These are phyloP conservation scores for Euplexia lucipara DNA, from an alignment of 2,888 invertebrate species.

Conservation along the genomic window DNA sequence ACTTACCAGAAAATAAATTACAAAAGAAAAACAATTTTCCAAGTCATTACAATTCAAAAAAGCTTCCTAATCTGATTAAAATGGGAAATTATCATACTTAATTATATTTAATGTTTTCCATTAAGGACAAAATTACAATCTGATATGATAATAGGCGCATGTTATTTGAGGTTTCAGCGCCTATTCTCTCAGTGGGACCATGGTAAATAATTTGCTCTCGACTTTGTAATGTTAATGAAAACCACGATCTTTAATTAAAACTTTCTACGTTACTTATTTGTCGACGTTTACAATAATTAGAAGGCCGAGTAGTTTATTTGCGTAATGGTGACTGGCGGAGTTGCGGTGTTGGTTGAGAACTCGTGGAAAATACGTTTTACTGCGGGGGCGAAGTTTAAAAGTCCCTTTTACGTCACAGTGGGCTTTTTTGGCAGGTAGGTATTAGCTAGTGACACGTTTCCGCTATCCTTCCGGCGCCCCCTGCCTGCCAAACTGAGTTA, in stretches of 20 bases:
- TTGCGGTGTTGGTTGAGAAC: slow-evolving; percentile 14
- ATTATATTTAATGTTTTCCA: slow-evolving; percentile 44
- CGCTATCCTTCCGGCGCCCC: slow-evolving; percentile 7
- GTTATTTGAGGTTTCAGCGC: slow-evolving; percentile 26
- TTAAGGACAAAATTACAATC: slow-evolving; percentile 23
- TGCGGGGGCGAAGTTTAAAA: slow-evolving; percentile 30
- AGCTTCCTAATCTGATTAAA: slow-evolving; percentile 17
- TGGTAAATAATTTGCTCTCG: slow-evolving; percentile 57
- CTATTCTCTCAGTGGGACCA: slow-evolving; percentile 41
- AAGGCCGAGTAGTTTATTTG: slow-evolving; percentile 51
- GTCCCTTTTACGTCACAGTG: slow-evolving; percentile 26
- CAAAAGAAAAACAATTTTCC: not conserved
- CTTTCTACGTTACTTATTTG: slow-evolving; percentile 64
- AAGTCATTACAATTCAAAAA: slow-evolving; percentile 22
- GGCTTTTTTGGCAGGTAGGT: slow-evolving; percentile 26
- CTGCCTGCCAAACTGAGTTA: slow-evolving; percentile 43
- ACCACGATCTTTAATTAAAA: slow-evolving; percentile 73
- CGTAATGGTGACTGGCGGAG: slow-evolving; percentile 41
- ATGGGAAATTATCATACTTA: slow-evolving; percentile 24
- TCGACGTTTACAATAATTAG: slow-evolving; percentile 58
- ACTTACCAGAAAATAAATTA: not conserved
- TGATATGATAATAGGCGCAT: slow-evolving; percentile 35
- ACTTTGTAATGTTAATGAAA: slow-evolving; percentile 69
- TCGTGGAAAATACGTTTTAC: slow-evolving; percentile 48
- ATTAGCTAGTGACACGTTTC: slow-evolving; percentile 46